Evolutionary conservation across 2,113 vertebrate species (phyloP).

Genomic region (Balaenoptera acutorostrata): DNA sequence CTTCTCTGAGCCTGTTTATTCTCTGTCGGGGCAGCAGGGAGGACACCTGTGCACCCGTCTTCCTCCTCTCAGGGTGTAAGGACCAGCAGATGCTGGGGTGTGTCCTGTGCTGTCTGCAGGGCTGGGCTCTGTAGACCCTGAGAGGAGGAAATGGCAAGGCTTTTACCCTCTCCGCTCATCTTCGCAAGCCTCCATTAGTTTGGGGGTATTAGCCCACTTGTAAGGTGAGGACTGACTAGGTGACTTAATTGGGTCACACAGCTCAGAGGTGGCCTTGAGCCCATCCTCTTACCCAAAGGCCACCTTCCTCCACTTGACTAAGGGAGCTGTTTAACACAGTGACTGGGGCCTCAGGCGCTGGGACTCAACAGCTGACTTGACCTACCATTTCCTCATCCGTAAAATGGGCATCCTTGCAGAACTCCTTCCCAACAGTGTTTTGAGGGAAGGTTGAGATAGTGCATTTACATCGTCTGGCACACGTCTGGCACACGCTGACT

Average conservation of each 20-base stretch:
- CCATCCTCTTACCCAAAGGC: too few species aligned
- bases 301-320: background rate
- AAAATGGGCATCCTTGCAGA: background rate
- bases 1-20: background rate
- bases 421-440: too few species aligned
- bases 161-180: background rate
- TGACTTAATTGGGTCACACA: background rate
- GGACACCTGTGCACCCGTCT: background rate
- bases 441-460: background rate
- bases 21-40: background rate
- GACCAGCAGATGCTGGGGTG: too few species aligned
- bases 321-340: fast-evolving
- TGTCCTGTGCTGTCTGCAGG: background rate
- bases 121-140: background rate
- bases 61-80: background rate
- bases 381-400: background rate
- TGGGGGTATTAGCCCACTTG: background rate
- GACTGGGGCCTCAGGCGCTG: too few species aligned
- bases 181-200: too few species aligned
- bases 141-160: background rate
- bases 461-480: fast-evolving
- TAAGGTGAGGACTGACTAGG: background rate
- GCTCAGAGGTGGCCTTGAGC: background rate
- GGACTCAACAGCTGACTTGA: background rate
- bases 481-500: fast-evolving